A percentile compares a stretch with the other conserved stretches of the same genome.
phyloP scores from a whole-genome alignment of 2,113 vertebrate genomes.

The Leucoraja erinaceus region DNA sequence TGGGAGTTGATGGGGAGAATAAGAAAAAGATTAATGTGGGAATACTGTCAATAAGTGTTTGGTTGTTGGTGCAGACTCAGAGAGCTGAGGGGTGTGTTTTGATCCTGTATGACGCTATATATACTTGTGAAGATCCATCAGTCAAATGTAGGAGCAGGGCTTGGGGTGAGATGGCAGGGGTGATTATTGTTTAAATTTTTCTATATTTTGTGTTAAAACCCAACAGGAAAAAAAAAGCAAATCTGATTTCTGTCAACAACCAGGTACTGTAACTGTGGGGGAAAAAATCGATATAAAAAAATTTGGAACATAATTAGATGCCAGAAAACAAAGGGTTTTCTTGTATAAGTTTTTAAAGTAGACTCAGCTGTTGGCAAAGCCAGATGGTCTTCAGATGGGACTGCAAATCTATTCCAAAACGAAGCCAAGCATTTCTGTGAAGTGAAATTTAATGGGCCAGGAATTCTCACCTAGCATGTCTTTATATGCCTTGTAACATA shows the following conservation, averaged over 20 bases:
- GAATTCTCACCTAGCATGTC: too few relatives aligned
- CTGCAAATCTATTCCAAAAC: not conserved
- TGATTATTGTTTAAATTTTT: not conserved
- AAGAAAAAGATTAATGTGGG: too few relatives aligned
- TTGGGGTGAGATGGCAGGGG: too few relatives aligned
- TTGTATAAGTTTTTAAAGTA: not conserved
- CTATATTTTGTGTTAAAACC: not conserved
- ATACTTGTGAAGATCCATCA: not conserved
- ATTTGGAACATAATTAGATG: not conserved
- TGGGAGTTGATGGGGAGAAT: too few relatives aligned
- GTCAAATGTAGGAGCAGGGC: not conserved
- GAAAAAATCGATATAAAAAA: not conserved
- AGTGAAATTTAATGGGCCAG: not conserved
- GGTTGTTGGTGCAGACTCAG: too few relatives aligned
- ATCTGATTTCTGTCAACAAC: too few relatives aligned
- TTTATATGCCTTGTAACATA: too few relatives aligned
- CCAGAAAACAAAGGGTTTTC: not conserved
- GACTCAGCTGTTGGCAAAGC: not conserved
- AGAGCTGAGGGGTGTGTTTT: too few relatives aligned
- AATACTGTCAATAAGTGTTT: too few relatives aligned
- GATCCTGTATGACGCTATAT: too few relatives aligned
- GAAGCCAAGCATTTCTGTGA: not conserved
- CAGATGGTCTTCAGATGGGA: not conserved
- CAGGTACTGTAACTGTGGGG: not conserved
- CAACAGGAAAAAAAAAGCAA: not conserved